phyloP scores from a whole-genome alignment of 2,888 invertebrate genomes.

The Sarcophaga carnaria region DNA sequence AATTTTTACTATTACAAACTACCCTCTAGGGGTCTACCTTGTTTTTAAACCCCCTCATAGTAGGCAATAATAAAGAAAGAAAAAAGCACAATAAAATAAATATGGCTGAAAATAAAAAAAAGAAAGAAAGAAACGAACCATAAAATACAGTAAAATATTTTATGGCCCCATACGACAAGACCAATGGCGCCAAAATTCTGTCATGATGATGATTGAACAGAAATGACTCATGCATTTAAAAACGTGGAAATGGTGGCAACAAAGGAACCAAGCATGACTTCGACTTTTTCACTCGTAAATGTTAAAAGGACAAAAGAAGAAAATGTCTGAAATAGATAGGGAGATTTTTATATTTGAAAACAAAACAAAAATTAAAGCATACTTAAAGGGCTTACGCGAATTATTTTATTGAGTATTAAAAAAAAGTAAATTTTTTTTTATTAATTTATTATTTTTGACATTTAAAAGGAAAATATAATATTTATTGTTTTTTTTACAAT shows the following conservation, averaged over 20 bases:
- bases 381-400: background rate
- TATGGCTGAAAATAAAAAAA: too few relatives aligned
- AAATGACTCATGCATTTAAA: constrained; percentile 54
- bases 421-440: too few relatives aligned
- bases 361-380: background rate
- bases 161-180: constrained; percentile 42
- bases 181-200: constrained; percentile 54
- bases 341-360: background rate
- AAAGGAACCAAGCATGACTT: background rate
- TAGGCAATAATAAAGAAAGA: constrained; percentile 47
- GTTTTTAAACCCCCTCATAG: constrained; percentile 46
- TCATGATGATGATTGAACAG: constrained; percentile 36
- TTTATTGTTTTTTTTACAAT: too few relatives aligned
- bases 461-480: too few relatives aligned
- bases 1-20: constrained; percentile 40
- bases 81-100: too few relatives aligned
- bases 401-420: too few relatives aligned
- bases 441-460: too few relatives aligned
- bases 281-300: constrained; percentile 13
- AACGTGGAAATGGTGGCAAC: constrained; percentile 16
- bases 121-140: too few relatives aligned
- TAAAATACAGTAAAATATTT: constrained; percentile 18
- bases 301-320: constrained; percentile 8
- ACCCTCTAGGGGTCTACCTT: constrained; percentile 35
- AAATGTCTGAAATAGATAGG: background rate